These are phyloP conservation scores for Ochotona curzoniae DNA, from an alignment of 2,113 vertebrate species.

Conservation along the genomic window DNA sequence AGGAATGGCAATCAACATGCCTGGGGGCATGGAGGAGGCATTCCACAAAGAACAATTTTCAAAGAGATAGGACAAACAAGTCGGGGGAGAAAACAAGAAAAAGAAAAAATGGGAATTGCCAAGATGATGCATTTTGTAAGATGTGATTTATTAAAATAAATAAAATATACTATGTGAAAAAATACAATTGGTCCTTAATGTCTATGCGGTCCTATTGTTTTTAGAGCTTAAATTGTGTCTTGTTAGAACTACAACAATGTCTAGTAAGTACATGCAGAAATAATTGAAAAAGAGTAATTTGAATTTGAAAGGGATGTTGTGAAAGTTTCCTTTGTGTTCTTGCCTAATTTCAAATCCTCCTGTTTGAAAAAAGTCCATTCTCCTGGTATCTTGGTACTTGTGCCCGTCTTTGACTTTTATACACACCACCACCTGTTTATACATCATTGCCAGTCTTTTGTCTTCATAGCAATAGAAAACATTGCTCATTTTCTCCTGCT, in stretches of 20 bases:
- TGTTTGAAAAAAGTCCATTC: neutral
- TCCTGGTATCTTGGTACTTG: neutral
- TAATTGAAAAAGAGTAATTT: neutral
- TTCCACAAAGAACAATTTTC: neutral
- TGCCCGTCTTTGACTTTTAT: neutral
- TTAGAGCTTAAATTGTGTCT: neutral
- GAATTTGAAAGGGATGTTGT: neutral
- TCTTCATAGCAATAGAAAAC: neutral
- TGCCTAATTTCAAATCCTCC: neutral
- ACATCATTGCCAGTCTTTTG: neutral
- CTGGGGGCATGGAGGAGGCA: neutral
- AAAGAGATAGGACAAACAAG: neutral
- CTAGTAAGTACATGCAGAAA: neutral
- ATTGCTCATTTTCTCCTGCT: neutral
- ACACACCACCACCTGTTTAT: neutral
- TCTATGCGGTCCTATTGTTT: neutral
- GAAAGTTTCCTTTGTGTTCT: neutral
- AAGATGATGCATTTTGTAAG: neutral
- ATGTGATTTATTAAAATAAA: neutral
- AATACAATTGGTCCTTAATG: neutral
- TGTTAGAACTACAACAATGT: neutral
- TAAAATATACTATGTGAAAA: neutral
- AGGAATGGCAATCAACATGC: neutral
- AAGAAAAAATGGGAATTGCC: neutral
- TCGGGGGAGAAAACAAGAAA: rapidly evolving